Evolutionary conservation across 2,113 vertebrate genomes (phyloP), one percentile per base, ranked within the genome.

Genomic region (Brachyistius frenatus): DNA sequence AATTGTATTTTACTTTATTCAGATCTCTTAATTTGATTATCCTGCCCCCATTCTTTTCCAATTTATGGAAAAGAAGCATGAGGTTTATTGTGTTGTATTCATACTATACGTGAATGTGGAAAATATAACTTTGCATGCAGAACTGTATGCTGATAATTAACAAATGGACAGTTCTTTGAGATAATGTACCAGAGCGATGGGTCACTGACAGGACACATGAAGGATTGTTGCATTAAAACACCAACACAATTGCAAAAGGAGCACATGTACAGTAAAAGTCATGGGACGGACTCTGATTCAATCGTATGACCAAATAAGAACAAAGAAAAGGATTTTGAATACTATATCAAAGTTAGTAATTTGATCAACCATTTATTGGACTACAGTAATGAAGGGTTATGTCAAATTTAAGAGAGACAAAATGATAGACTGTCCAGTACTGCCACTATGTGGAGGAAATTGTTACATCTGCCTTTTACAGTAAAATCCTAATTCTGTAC

Each of bases 381-480:
- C 5, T 9, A 11, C 1, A 35, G 47, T 0, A 7, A 47, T 23
- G 31, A 46, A 49, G 7, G 10, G 44, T 36, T 3, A 14, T 54
- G 33, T 37, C 54, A 49, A 0, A 0, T 54, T 14, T 37, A 31
- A 2, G 32, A 39, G 30, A 44, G 44, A 41, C 0, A 63, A 50
- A 47, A 16, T 8, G 4, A 39, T 15, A 52, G 39, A 36, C 66
- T 75, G 76, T 2, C 16, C 16, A 13, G 76, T 23, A 57, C 73
- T 78, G 87, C 76, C 90, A 85, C 30, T 87, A 33, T 71, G 79
- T 88, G 91, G 88, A 61, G 14, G 6, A 76, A 32, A 46, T 9
- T 23, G 23, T 23, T 23, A 23, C 23, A 23, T 23, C 23, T 23
- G 23, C 23, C 23, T 23, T 23, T 23, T 23, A 23, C 23, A 23